A percentile compares a stretch with the other conserved stretches of the same genome.
These are phyloP conservation scores for Amphiprion clarkii DNA, from an alignment of 2,797 vertebrate genomes.

Conservation along the genomic window DNA sequence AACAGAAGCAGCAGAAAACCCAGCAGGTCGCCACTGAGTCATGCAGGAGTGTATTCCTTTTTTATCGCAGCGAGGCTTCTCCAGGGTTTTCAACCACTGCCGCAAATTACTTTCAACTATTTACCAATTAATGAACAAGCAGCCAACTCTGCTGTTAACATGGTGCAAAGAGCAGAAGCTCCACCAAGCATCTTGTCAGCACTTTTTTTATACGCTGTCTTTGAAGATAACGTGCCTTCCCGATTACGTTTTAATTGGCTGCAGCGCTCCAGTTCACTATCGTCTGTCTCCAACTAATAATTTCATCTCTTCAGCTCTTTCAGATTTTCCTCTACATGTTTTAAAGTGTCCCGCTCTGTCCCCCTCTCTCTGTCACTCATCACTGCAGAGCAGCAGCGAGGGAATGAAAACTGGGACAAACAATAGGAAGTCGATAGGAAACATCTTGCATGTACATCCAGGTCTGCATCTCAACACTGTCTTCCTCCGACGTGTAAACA, in stretches of 20 bases:
- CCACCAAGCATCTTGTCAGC: slow-evolving; percentile 33
- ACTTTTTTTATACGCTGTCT: slow-evolving; percentile 25
- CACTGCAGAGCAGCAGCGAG: slow-evolving; percentile 22
- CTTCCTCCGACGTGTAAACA: slow-evolving; percentile 73
- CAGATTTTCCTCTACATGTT: neutral
- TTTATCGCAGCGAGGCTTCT: neutral
- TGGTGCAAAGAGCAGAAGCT: slow-evolving; percentile 10
- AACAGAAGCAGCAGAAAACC: slow-evolving; percentile 55
- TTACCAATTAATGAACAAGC: slow-evolving; percentile 15
- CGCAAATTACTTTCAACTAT: slow-evolving; percentile 15
- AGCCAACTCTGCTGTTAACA: slow-evolving; percentile 37
- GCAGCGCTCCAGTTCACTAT: slow-evolving; percentile 41
- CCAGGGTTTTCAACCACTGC: neutral
- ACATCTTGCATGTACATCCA: slow-evolving; percentile 79
- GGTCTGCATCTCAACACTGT: slow-evolving; percentile 61
- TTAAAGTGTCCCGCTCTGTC: slow-evolving; percentile 16
- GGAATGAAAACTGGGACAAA: slow-evolving; percentile 63
- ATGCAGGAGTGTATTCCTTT: neutral
- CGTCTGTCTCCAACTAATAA: slow-evolving; percentile 41
- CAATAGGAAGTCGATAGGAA: slow-evolving; percentile 83
- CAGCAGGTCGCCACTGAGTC: slow-evolving; percentile 46
- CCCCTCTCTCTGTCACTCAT: slow-evolving; percentile 39
- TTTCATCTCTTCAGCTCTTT: slow-evolving; percentile 17
- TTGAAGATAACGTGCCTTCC: slow-evolving; percentile 37
- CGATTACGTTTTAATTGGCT: slow-evolving; percentile 53